phyloP scores from a whole-genome alignment of 2,888 invertebrate genomes.

The Macrosoma leucophasiata region DNA sequence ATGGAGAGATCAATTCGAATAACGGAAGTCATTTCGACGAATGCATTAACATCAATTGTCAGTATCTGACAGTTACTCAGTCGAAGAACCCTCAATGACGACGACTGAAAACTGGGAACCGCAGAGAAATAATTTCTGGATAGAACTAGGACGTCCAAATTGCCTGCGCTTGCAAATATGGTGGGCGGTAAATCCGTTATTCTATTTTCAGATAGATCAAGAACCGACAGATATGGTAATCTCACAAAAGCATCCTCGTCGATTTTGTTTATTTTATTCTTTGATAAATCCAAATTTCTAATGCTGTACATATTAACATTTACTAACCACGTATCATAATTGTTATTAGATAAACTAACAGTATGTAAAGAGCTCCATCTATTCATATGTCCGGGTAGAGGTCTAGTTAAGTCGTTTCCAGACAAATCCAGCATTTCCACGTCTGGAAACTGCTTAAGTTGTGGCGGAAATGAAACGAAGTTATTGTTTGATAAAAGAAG shows the following conservation, averaged over 20 bases:
- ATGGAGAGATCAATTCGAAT: conserved; percentile 77
- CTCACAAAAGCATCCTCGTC: conserved; percentile 76
- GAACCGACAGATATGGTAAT: conserved; percentile 67
- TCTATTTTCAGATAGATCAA: conserved; percentile 83
- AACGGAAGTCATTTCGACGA: conserved; percentile 75
- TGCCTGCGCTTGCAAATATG: conserved; percentile 73
- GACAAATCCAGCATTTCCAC: conserved; percentile 66
- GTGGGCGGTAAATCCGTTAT: conserved; percentile 73
- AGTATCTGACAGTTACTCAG: conserved; percentile 80
- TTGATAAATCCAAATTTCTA: conserved; percentile 77
- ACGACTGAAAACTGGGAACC: conserved; percentile 73
- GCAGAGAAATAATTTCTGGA: conserved; percentile 79
- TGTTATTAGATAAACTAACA: conserved; percentile 77
- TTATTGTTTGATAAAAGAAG: conserved; percentile 79
- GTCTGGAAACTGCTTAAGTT: conserved; percentile 61
- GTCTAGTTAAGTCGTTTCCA: conserved; percentile 66
- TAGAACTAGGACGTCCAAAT: conserved; percentile 76
- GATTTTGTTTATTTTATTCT: conserved; percentile 78
- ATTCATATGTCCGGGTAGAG: conserved; percentile 59
- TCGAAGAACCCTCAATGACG: conserved; percentile 73
- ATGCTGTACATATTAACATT: conserved; percentile 49
- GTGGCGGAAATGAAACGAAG: conserved; percentile 71
- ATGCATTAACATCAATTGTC: conserved; percentile 61
- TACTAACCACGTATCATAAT: conserved; percentile 52
- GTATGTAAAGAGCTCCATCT: conserved; percentile 68